phyloP scores from a whole-genome alignment of 2,797 vertebrate genomes.

The Silurus aristotelis region DNA sequence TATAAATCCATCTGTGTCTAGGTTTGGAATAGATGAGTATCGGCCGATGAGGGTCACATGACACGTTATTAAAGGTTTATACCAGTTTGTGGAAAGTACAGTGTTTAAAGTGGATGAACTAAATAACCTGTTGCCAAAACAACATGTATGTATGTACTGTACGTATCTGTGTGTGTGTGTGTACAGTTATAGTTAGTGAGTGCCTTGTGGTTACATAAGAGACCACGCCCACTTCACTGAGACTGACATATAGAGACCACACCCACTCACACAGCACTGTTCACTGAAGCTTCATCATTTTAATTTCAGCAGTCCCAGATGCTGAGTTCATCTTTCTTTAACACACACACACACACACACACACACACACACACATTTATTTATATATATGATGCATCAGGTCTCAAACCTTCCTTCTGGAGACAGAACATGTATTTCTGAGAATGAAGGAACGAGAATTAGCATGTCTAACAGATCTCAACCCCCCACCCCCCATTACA shows the following conservation, averaged over 20 bases:
- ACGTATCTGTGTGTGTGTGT: conserved; percentile 6
- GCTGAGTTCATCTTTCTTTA: background rate
- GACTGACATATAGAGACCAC: background rate
- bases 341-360: background rate
- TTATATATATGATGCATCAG: too few species aligned
- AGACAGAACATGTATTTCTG: background rate
- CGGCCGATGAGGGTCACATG: background rate
- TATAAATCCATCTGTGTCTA: background rate
- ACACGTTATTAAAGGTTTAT: background rate
- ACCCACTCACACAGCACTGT: background rate
- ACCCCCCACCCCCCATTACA: too few species aligned
- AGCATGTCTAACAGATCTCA: background rate
- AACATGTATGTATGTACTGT: too few species aligned
- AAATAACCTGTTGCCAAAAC: background rate
- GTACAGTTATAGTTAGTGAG: conserved; percentile 41
- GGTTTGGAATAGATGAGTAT: background rate
- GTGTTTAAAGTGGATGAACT: background rate
- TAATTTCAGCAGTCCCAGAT: background rate
- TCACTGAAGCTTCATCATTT: conserved; percentile 22
- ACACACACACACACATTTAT: background rate
- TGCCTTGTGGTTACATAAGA: conserved; percentile 68
- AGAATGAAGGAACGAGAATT: background rate
- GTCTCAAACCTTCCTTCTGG: background rate
- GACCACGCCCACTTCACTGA: background rate
- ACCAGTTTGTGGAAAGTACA: background rate